phyloP scores from a whole-genome alignment of 2,797 vertebrate genomes.

The Helarctos malayanus region DNA sequence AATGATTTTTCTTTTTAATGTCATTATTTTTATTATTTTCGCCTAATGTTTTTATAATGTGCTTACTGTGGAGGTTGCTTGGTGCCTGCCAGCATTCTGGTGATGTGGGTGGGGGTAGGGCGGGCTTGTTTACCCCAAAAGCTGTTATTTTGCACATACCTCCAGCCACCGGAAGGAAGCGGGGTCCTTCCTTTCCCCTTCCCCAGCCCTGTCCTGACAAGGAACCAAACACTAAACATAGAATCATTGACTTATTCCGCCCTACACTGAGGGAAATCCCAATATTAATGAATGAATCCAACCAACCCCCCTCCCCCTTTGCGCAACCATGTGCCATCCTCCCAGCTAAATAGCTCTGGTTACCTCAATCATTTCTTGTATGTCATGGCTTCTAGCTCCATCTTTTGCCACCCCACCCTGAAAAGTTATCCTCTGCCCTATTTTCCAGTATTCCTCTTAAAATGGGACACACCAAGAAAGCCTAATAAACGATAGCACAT shows the following conservation, averaged over 20 bases:
- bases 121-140: background rate
- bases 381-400: background rate
- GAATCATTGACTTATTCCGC: background rate
- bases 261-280: background rate
- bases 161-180: background rate
- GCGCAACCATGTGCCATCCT: background rate
- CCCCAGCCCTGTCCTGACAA: background rate
- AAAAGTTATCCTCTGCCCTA: background rate
- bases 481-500: background rate
- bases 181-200: background rate
- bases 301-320: background rate
- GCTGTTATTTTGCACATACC: background rate
- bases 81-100: constrained; percentile 33
- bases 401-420: background rate
- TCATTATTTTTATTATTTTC: constrained; percentile 83
- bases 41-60: constrained; percentile 82
- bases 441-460: constrained; percentile 3
- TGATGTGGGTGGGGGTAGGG: background rate
- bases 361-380: background rate
- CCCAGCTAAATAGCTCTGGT: background rate
- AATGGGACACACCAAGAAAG: background rate
- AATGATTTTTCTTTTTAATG: constrained; percentile 80
- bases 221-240: background rate
- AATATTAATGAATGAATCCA: constrained; percentile 45
- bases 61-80: constrained; percentile 72